Evolutionary conservation across 2,113 vertebrate genomes (phyloP), one percentile per base, ranked within the genome.

Genomic region (Pachycephala philippinensis): DNA sequence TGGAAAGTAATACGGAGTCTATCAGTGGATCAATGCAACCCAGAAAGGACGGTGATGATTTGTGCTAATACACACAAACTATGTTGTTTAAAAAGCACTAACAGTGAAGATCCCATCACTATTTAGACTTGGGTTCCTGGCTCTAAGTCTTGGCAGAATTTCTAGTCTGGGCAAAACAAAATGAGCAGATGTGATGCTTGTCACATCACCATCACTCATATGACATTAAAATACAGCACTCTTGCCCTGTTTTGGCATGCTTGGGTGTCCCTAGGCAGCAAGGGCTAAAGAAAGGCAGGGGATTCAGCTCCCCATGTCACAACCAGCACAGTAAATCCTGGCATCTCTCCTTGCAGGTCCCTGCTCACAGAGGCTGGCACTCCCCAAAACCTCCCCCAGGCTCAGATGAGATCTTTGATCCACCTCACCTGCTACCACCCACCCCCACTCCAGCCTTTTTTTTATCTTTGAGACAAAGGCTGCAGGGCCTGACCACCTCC

Each of bases 391-490:
- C 17, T 28, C 33, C 56, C 23, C 7, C 56, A 50, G 77, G 52
- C 60, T 77, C 60, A 74, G 52, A 52, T 61, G 45, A n/a, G 53
- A 59, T 37, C 59, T 65, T 61, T 89, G 63, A 90, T 83, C 53
- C 45, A 53, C 6, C 16, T 76, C 30, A 40, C 49, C 61, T 54
- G 49, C 40, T 26, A 27, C 10, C 20, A 60, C 9, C 24, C 10
- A 12, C 8, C 9, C 18, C 15, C 0, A 0, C 16, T 53, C 31
- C 31, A 13, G 53, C 1, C 2, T 11, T 27, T 64, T 53, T 56
- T 40, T 49, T 2, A 26, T 56, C 19, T 79, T 65, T 80, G 19
- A 70, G 54, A 56, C 63, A 54, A 84, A 78, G 37, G 28, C 63
- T 90, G 59, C 59, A 90, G 79, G 28, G 35, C 59, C 63, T 83